These are phyloP conservation scores for Lichenostomus cassidix DNA, from an alignment of 2,113 vertebrate species.

Conservation along the genomic window DNA sequence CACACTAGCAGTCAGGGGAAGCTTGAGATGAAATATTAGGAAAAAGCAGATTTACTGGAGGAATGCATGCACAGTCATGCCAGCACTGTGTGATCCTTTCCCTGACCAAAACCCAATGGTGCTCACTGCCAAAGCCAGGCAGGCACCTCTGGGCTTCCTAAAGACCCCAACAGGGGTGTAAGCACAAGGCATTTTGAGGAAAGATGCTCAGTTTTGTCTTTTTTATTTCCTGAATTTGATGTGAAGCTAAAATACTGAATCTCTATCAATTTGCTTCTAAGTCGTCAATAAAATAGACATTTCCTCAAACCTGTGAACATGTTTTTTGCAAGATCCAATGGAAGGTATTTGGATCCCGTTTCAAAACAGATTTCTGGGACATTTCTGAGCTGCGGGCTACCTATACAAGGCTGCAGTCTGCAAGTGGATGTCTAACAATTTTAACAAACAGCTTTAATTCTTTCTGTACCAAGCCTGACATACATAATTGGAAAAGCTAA, in stretches of 20 bases:
- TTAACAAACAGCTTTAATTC: not conserved
- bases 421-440: not conserved
- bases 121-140: accelerated
- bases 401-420: not conserved
- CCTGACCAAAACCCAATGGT: not conserved
- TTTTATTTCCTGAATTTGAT: not conserved
- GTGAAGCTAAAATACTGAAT: not conserved
- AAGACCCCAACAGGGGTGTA: not conserved
- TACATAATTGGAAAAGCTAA: not conserved
- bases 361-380: not conserved
- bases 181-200: accelerated
- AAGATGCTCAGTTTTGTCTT: not conserved
- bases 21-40: not conserved
- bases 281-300: not conserved
- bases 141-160: not conserved
- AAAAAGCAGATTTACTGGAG: not conserved
- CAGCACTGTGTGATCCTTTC: not conserved
- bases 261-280: not conserved
- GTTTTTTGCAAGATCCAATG: not conserved
- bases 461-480: not conserved
- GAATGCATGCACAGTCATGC: accelerated
- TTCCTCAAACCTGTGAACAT: not conserved
- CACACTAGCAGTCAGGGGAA: not conserved
- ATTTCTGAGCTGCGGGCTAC: not conserved
- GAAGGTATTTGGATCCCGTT: not conserved